A percentile compares a stretch with the other conserved stretches of the same genome.
phyloP scores from a whole-genome alignment of 2,797 vertebrate species.

The Pogoniulus pusillus region DNA sequence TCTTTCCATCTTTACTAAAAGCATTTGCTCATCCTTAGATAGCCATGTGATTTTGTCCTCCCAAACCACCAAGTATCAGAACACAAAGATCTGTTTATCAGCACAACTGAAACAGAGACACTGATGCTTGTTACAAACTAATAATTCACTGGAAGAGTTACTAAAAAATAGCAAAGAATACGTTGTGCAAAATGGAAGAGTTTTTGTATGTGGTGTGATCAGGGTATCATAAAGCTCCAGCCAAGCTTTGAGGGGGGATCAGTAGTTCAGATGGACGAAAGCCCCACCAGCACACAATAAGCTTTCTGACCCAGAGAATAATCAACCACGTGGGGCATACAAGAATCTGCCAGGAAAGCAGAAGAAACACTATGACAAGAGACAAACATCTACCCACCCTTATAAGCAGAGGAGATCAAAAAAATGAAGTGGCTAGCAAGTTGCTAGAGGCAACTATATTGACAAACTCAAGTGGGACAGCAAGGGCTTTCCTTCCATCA shows the following conservation, averaged over 20 bases:
- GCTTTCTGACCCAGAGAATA: not conserved
- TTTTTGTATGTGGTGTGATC: not conserved
- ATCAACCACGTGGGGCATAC: not conserved
- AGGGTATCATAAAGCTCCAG: not conserved
- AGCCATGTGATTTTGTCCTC: not conserved
- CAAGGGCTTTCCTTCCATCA: not conserved
- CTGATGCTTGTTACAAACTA: not conserved
- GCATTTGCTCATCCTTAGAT: not conserved
- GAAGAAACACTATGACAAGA: not conserved
- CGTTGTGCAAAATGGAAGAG: not conserved
- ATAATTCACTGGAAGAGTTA: not conserved
- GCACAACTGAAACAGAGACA: not conserved
- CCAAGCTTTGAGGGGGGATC: not conserved
- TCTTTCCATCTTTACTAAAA: not conserved
- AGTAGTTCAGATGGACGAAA: not conserved
- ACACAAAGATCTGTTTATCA: not conserved
- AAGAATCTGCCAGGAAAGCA: not conserved
- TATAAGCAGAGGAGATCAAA: not conserved
- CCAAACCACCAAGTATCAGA: not conserved
- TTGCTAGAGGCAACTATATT: not conserved
- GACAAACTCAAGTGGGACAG: not conserved
- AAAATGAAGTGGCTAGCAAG: not conserved
- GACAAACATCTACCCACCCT: not conserved
- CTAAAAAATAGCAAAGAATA: not conserved
- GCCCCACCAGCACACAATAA: not conserved